Evolutionary conservation across 2,797 vertebrate genomes (phyloP), one percentile per base, ranked within the genome.

Genomic region (Falco cherrug): DNA sequence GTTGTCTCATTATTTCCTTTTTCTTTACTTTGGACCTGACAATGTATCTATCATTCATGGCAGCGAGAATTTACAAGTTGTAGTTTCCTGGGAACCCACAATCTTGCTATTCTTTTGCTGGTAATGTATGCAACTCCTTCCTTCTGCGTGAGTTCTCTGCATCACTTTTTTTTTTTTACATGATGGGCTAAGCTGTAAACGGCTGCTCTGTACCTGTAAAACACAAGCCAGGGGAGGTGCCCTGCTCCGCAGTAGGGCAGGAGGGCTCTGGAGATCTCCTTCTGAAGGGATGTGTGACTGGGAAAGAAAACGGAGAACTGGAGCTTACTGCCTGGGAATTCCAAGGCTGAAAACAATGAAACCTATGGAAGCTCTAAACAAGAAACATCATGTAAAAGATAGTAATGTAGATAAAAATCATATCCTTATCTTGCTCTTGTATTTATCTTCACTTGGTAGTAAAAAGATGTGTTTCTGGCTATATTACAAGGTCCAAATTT

Each of bases 121-220:
- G 19, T 33, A 59, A 28, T 5, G 51, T 12, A 43, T 7, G 1
- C 37, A 31, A 8, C 28, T 56, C 16, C 33, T 77, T 56, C 63
- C 70, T 65, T 67, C 1, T 1, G 37, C 37, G 4, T 1, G 4
- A 33, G 21, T 54, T 37, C 37, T 69, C 48, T 16, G 14, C n/a
- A 48, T 19, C 20, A 16, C 10, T 28, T 54, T 53, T 54, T 54
- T 54, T 54, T 59, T 43, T 39, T 35, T 35, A 82, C 17, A 12
- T 24, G 26, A 53, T 0, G 0, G 5, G 1, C 13, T 48, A 21
- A 1, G 0, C 20, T 35, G 33, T 53, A 51, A 13, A 13, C 50
- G 0, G 1, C 10, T 64, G 18, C n/a, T 60, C 29, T 13, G 15
- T 54, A 56, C 6, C 28, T 48, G 16, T 53, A 53, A 63, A 82